phyloP scores from a whole-genome alignment of 2,113 vertebrate species.

The Bagarius yarrelli region DNA sequence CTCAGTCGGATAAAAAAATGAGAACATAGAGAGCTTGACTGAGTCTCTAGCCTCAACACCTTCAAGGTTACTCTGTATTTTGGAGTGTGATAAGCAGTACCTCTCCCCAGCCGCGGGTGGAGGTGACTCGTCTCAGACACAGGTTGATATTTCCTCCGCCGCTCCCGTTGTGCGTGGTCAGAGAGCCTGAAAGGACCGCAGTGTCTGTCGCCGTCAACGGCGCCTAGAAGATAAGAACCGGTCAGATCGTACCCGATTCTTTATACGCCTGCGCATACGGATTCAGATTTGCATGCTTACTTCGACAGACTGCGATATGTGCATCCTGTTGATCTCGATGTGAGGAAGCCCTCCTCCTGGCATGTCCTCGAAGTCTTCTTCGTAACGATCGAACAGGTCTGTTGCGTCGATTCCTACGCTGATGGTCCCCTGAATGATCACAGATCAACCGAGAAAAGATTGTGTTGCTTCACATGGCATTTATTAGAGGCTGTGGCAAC shows the following conservation, averaged over 20 bases:
- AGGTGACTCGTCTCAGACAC: slow-evolving; percentile 83
- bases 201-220: slow-evolving; percentile 90
- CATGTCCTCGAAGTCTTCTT: slow-evolving; percentile 92
- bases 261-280: too few relatives aligned
- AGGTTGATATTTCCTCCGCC: slow-evolving; percentile 92
- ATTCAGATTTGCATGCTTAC: slow-evolving; percentile 62
- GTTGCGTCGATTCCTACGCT: slow-evolving; percentile 95
- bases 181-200: slow-evolving; percentile 91
- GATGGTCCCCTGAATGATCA: slow-evolving; percentile 84
- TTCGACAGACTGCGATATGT: slow-evolving; percentile 98
- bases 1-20: too few relatives aligned
- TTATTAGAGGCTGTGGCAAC: too few relatives aligned
- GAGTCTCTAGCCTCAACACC: neutral
- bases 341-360: slow-evolving; percentile 87
- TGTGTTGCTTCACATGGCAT: too few relatives aligned
- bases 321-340: slow-evolving; percentile 97
- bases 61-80: neutral
- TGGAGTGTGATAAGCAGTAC: slow-evolving; percentile 57
- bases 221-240: slow-evolving; percentile 71
- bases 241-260: neutral
- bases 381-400: slow-evolving; percentile 93
- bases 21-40: too few relatives aligned
- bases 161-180: slow-evolving; percentile 92
- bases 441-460: neutral
- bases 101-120: slow-evolving; percentile 96